A percentile compares a stretch with the other conserved stretches of the same genome.
Conservation (phyloP, 2,113 vertebrate species). For the Lutjanus erythropterus region DNA sequence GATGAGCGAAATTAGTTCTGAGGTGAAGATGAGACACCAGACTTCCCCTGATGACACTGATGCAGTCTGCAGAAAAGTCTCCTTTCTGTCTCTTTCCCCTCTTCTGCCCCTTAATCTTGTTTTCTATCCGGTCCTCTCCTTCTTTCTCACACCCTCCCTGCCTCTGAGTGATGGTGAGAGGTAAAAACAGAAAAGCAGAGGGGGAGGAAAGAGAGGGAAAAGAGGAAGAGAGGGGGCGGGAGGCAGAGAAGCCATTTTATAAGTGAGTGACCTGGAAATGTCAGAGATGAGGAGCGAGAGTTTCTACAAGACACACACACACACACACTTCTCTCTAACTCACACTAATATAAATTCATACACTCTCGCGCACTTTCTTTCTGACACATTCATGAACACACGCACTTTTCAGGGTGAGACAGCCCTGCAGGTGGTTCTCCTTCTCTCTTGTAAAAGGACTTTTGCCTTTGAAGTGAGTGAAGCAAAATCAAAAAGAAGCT, state of each 20-base stretch:
- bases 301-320: slow-evolving; percentile 23
- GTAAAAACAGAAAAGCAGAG: slow-evolving; percentile 17
- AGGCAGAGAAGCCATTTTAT: slow-evolving; percentile 45
- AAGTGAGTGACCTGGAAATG: slow-evolving; percentile 70
- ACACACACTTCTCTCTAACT: not conserved
- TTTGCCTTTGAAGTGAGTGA: slow-evolving; percentile 47
- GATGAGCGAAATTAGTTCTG: not conserved
- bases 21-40: not conserved
- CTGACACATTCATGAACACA: slow-evolving; percentile 27
- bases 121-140: not conserved
- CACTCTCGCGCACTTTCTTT: slow-evolving; percentile 12
- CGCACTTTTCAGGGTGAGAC: slow-evolving; percentile 18
- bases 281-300: slow-evolving; percentile 61
- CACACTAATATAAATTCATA: not conserved
- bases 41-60: not conserved
- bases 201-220: not conserved
- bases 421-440: slow-evolving; percentile 50
- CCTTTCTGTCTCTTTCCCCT: not conserved
- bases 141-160: not conserved
- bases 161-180: slow-evolving; percentile 1
- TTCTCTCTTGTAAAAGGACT: slow-evolving; percentile 24
- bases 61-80: not conserved
- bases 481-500: slow-evolving; percentile 24
- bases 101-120: not conserved
- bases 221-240: not conserved